Conservation (phyloP, 92 coral and sea anemone genomes). For the Siderastrea siderea region DNA sequence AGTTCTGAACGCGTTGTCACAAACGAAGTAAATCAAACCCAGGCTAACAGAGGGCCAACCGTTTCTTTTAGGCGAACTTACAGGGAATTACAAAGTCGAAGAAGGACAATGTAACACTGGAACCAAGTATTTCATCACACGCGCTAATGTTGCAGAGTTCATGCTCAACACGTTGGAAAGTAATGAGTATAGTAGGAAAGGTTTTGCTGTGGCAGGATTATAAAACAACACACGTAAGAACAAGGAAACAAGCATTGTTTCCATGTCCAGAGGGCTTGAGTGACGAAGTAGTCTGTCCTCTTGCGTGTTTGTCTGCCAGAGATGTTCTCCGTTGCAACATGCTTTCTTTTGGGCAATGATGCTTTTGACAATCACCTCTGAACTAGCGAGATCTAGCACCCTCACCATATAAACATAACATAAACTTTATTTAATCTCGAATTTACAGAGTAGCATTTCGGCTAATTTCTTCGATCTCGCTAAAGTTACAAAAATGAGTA, state of each 20-base stretch:
- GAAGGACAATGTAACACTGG: constrained; percentile 91
- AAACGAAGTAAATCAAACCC: background rate
- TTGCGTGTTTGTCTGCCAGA: too few relatives aligned
- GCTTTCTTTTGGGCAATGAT: too few relatives aligned
- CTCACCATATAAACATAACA: too few relatives aligned
- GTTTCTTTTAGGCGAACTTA: constrained; percentile 65
- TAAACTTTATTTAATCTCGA: too few relatives aligned
- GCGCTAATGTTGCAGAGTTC: constrained; percentile 93
- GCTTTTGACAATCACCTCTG: too few relatives aligned
- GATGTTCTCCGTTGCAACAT: too few relatives aligned
- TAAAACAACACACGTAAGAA: background rate
- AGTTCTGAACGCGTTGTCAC: too few relatives aligned
- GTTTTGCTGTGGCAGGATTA: constrained; percentile 71
- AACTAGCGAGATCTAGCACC: too few relatives aligned
- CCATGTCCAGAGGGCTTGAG: background rate
- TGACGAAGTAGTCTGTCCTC: background rate
- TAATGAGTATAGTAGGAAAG: constrained; percentile 79
- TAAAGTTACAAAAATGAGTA: too few relatives aligned
- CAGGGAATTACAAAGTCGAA: constrained; percentile 78
- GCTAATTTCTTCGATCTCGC: too few relatives aligned
- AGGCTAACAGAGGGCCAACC: background rate
- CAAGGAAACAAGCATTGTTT: background rate
- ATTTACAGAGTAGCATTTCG: too few relatives aligned
- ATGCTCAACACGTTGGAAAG: constrained; percentile 79
- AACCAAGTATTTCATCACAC: constrained; percentile 59